A percentile compares a stretch with the other conserved stretches of the same genome.
phyloP scores from a whole-genome alignment of 2,888 invertebrate species.

The Heteromyza rotundicornis region DNA sequence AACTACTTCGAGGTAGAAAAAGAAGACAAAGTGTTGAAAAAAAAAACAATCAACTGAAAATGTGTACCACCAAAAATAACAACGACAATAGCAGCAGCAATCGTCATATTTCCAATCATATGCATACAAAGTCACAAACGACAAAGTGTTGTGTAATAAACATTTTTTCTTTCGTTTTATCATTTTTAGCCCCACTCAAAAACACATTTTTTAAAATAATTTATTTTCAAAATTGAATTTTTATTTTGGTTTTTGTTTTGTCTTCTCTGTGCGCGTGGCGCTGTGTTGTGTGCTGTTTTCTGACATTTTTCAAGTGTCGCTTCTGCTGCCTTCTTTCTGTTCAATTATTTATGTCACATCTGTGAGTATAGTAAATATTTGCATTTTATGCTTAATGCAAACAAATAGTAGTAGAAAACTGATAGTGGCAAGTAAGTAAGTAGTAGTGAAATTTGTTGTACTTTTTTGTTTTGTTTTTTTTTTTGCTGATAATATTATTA shows the following conservation, averaged over 20 bases:
- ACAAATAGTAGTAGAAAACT: too few relatives aligned
- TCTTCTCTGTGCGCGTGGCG: too few relatives aligned
- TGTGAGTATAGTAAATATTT: too few relatives aligned
- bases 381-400: too few relatives aligned
- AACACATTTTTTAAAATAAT: background rate
- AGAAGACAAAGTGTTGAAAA: background rate
- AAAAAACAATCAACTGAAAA: background rate
- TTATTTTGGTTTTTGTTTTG: background rate
- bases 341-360: background rate
- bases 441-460: too few relatives aligned
- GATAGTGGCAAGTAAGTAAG: too few relatives aligned
- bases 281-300: too few relatives aligned
- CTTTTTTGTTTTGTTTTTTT: too few relatives aligned
- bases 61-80: background rate
- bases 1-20: background rate
- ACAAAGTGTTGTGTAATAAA: constrained; percentile 2
- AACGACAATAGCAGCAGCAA: background rate
- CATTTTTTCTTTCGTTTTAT: too few relatives aligned
- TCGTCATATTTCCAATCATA: background rate
- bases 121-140: background rate
- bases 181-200: background rate
- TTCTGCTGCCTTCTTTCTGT: too few relatives aligned
- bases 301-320: too few relatives aligned
- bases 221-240: background rate
- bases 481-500: too few relatives aligned